These are phyloP conservation scores for Catocala fraxini DNA, from an alignment of 2,888 invertebrate species.

Conservation along the genomic window DNA sequence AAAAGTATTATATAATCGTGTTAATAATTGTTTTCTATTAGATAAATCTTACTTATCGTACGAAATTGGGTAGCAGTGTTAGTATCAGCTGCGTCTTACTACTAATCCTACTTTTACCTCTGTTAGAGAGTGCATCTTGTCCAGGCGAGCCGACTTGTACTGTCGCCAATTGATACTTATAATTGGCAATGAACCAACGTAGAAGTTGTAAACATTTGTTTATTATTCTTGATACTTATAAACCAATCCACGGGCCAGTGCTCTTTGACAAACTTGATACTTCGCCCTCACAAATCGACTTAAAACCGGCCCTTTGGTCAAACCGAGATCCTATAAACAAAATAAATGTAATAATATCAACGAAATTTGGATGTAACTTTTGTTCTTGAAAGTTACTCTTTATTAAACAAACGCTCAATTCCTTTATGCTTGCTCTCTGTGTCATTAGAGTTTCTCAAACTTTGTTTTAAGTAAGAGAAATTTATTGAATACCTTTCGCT, in stretches of 20 bases:
- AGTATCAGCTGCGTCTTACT: too few relatives aligned
- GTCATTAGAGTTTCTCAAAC: constrained; percentile 44
- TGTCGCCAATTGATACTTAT: too few relatives aligned
- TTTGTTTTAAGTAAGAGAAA: constrained; percentile 24
- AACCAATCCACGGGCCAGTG: constrained; percentile 11
- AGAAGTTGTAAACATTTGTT: too few relatives aligned
- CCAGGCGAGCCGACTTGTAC: too few relatives aligned
- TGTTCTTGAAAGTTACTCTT: constrained; percentile 28
- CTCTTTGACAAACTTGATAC: constrained; percentile 31
- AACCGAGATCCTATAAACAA: constrained; percentile 44
- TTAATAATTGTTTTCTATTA: too few relatives aligned
- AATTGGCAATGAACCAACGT: too few relatives aligned
- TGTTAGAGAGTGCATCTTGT: too few relatives aligned
- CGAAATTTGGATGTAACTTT: constrained; percentile 46
- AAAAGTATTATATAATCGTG: too few relatives aligned
- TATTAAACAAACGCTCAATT: constrained; percentile 42
- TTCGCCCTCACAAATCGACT: constrained; percentile 23
- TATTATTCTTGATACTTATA: background rate
- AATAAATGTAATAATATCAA: constrained; percentile 37
- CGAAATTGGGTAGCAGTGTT: too few relatives aligned
- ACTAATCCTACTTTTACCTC: too few relatives aligned
- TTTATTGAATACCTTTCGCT: constrained; percentile 41
- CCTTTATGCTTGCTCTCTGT: constrained; percentile 35
- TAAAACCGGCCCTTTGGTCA: constrained; percentile 31
- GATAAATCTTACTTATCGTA: too few relatives aligned